Evolutionary conservation across 2,113 vertebrate species (phyloP), one percentile per base, ranked within the genome.

Genomic region (Perccottus glenii): DNA sequence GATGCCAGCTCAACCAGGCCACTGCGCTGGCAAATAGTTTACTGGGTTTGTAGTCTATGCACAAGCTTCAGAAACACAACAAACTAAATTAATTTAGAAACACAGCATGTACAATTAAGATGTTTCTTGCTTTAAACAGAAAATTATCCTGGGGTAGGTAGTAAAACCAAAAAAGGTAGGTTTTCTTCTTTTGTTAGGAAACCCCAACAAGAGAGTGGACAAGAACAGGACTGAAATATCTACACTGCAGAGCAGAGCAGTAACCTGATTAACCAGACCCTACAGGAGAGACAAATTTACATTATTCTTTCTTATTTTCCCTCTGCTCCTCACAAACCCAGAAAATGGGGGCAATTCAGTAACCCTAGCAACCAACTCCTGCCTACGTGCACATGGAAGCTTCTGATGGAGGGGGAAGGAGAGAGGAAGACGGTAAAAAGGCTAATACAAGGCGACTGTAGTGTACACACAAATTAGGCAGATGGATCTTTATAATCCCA

Each of bases 271-370:
- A 89, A 62, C 47, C 62, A 68, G 61, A 75, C 57, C 75, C 83
- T 80, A 72, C 80, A 79, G 81, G 85, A 76, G 68, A 80, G 67
- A 68, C 69, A 80, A 76, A 87, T 89, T 83, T 84, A 85, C 84
- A 85, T 85, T 74, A 88, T 87, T 87, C 68, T 75, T 70, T 74
- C 78, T 82, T 74, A 73, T 86, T 87, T 86, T 87, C 80, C 69
- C 72, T 80, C 70, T 62, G 67, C 77, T 84, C 81, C 74, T 84
- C 73, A 62, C 86, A 87, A 85, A 86, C 87, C 76, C 80, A 74
- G 83, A 88, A 89, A 91, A 90, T 88, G 80, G 87, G 88, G 88
- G 85, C 87, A 91, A 91, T 87, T 84, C 82, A 48, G 90, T 91
- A 82, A 89, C 90, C 90, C 72, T 89, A 76, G 88, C 90, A 91